Evolutionary conservation across 2,113 vertebrate species (phyloP), one percentile per base, ranked within the genome.

Genomic region (Mobula birostris): DNA sequence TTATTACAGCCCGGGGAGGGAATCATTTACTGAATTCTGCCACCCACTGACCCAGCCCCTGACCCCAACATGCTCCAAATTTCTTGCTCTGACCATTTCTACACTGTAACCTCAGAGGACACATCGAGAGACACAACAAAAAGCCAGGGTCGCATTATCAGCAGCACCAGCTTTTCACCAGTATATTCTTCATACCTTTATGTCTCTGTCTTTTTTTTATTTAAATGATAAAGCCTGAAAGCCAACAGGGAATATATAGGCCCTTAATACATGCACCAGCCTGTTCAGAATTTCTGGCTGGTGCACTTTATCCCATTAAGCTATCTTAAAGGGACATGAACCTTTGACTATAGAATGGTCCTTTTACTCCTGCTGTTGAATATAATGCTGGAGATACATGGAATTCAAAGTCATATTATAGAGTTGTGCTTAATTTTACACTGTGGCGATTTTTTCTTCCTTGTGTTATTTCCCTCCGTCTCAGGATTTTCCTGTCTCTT

Each of bases 161-260:
- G 95, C 95, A 70, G 94, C 95, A 95, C 95, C 95, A 76, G 15
- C 95, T 94, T 95, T 88, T 36, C 94, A 94, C 95, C 95, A 95
- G 96, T 96, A 95, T 96, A 96, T 96, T 96, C 96, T 96, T 96
- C 95, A 96, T 96, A 96, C 95, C 95, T 95, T 95, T 96, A 96
- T 96, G 97, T 96, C 95, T 94, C 95, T 95, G 95, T 63, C 96
- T 96, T 95, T 95, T 93, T 95, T 94, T 95, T 96, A 96, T 96
- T 96, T 96, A 95, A 27, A 95, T 96, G 95, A 96, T 96, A 96
- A 96, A 82, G 76, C n/a, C 94, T 77, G 56, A 58, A 36, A 94
- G 56, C 58, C 29, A 80, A 66, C 9, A 82, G 94, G 94, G 78
- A 58, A 82, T 80, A 94, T 80, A 80, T 63, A 80, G 94, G 29